Evolutionary conservation across 2,113 vertebrate species (phyloP), one percentile per base, ranked within the genome.

Genomic region (Corvus cornix): DNA sequence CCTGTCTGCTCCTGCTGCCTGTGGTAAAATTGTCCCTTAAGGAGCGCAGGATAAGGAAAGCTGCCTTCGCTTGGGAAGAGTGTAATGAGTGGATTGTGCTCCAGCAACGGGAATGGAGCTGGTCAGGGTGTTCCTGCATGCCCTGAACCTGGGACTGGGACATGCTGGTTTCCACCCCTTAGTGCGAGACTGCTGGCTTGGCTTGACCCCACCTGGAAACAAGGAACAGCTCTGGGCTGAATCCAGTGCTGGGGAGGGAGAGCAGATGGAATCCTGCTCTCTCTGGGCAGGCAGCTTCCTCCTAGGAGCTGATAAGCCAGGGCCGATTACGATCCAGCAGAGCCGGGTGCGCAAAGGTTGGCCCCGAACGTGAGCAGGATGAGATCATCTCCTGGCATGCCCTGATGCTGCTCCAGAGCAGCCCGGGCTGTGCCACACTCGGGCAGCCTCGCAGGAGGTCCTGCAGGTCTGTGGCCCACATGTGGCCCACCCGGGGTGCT

Each of bases 401-500:
- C 13, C 16, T 2, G 7, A 43, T 48, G 39, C 89, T 3, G 3
- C 82, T 73, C 24, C 0, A 0, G 51, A 91, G 69, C 67, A 92
- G 86, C 88, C 87, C 7, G 2, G 79, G 53, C 87, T 4, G 77
- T 76, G 93, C 69, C 91, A 70, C 89, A 16, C 51, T 28, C 11
- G 85, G 94, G 78, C 94, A 85, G 89, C 92, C 88, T 72, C 6
- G 7, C 89, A 82, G 94, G 93, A 92, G 95, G 95, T 73, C 85
- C 87, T 0, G 1, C 7, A 60, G 95, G 18, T 77, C 92, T 96
- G 95, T 33, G 85, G n/a, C 56, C 90, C 93, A 93, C 82, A 92
- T 93, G 90, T 94, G 90, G 93, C 85, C 93, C 93, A 96, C 95
- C 96, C 95, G 33, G 80, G 79, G 44, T 41, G 88, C 31, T 86